Percentiles rank a stretch among this genome's conserved stretches.
Conservation (phyloP, 2,888 invertebrate species). For the Syrista parreyssii region DNA sequence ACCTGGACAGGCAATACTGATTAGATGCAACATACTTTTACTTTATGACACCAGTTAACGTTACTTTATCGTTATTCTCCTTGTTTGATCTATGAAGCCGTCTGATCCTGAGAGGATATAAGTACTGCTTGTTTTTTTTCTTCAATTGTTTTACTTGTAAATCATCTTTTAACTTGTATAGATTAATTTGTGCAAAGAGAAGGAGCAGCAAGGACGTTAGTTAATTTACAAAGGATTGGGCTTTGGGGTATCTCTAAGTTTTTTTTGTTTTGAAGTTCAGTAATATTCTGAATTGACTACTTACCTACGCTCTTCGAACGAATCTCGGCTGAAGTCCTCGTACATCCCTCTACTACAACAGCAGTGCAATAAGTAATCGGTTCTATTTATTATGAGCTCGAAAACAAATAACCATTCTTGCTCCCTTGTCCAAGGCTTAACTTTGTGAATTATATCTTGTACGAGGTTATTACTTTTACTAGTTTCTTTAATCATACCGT, state of each 20-base stretch:
- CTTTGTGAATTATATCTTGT: constrained; percentile 58
- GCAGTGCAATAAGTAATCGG: constrained; percentile 61
- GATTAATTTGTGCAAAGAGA: constrained; percentile 31
- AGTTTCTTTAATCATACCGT: not conserved
- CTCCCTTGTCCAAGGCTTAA: constrained; percentile 60
- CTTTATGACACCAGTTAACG: not conserved
- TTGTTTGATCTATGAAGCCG: not conserved
- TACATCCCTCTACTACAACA: constrained; percentile 75
- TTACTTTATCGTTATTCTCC: not conserved
- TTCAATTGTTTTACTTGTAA: not conserved
- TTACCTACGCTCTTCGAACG: constrained; percentile 87
- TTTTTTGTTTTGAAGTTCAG: not conserved
- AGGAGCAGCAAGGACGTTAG: constrained; percentile 26
- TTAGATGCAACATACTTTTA: too few species aligned
- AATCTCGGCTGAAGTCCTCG: constrained; percentile 89
- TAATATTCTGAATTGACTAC: constrained; percentile 34
- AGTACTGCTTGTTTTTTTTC: not conserved
- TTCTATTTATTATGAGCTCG: constrained; percentile 30
- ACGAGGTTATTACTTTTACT: not conserved
- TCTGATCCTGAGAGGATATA: not conserved
- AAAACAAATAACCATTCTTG: constrained; percentile 36
- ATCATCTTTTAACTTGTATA: constrained; percentile 13
- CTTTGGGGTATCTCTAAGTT: constrained; percentile 39
- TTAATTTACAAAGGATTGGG: constrained; percentile 27
- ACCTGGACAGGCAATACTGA: too few species aligned